phyloP scores from a whole-genome alignment of 2,888 invertebrate species.

The Oxytorus armatus region DNA sequence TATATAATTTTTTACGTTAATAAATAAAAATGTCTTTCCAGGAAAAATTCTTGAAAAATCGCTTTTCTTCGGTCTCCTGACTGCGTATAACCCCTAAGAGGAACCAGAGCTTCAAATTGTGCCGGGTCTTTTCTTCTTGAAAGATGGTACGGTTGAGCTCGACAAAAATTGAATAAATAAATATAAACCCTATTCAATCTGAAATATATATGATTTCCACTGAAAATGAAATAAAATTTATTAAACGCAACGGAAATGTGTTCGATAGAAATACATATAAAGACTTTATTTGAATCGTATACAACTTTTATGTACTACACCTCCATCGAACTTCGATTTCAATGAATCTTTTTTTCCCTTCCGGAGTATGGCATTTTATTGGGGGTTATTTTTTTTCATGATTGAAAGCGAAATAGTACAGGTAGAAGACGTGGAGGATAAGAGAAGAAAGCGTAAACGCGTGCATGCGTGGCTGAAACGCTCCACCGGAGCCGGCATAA shows the following conservation, averaged over 20 bases:
- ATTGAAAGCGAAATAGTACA: constrained; percentile 39
- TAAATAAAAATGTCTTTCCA: too few relatives aligned
- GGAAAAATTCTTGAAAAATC: too few relatives aligned
- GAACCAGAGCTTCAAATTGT: too few relatives aligned
- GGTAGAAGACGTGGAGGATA: constrained; percentile 17
- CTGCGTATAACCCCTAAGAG: too few relatives aligned
- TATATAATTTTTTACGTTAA: too few relatives aligned
- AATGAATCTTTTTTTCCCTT: constrained; percentile 22
- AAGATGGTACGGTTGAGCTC: background rate
- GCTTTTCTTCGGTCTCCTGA: too few relatives aligned
- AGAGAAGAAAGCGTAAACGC: background rate
- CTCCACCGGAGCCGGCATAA: constrained; percentile 4
- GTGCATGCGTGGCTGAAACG: constrained; percentile 2
- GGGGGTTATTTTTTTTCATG: constrained; percentile 17
- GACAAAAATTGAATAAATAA: background rate
- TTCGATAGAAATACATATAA: constrained; percentile 28
- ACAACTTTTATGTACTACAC: constrained; percentile 6
- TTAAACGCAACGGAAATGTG: constrained; percentile 2
- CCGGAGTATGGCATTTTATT: constrained; percentile 37
- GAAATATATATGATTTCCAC: background rate
- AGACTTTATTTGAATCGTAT: constrained; percentile 24
- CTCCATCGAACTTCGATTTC: constrained; percentile 14
- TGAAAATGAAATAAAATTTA: constrained; percentile 23
- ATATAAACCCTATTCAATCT: background rate
- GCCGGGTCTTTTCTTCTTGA: background rate